phyloP scores from a whole-genome alignment of 2,888 invertebrate genomes.

The Spisula subtruncata region DNA sequence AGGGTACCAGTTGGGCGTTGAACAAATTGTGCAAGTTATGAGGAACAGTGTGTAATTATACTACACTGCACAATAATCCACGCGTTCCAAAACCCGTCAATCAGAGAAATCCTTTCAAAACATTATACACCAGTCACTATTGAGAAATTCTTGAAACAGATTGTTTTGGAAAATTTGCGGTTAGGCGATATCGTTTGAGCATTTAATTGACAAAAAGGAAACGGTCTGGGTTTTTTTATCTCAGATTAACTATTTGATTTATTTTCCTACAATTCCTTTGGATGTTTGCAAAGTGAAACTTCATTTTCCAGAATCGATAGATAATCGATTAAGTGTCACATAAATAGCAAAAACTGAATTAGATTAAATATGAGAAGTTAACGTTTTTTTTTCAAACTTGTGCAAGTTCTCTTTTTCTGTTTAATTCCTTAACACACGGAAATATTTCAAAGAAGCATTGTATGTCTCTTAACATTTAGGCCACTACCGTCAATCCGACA shows the following conservation, averaged over 20 bases:
- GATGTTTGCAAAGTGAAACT: background rate
- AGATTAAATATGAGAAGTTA: constrained; percentile 14
- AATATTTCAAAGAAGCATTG: too few species aligned
- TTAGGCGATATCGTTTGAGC: background rate
- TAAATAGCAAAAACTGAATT: constrained; percentile 1
- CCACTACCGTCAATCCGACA: too few species aligned
- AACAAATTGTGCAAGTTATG: background rate
- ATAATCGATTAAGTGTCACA: background rate
- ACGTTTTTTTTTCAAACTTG: background rate
- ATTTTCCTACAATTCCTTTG: background rate
- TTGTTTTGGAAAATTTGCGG: constrained; percentile 2
- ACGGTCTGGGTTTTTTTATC: background rate
- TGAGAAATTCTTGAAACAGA: background rate
- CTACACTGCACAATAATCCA: background rate
- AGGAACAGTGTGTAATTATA: background rate
- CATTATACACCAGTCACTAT: background rate
- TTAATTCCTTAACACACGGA: background rate
- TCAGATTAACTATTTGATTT: constrained; percentile 13
- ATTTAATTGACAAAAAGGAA: constrained; percentile 7
- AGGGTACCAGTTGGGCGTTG: background rate
- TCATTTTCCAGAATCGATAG: background rate
- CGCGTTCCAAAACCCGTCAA: background rate
- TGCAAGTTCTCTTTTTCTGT: background rate
- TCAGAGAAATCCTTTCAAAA: background rate
- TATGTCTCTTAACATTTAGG: too few species aligned